Conservation (phyloP, 2,888 invertebrate genomes). For the Ochropleura leucogaster region DNA sequence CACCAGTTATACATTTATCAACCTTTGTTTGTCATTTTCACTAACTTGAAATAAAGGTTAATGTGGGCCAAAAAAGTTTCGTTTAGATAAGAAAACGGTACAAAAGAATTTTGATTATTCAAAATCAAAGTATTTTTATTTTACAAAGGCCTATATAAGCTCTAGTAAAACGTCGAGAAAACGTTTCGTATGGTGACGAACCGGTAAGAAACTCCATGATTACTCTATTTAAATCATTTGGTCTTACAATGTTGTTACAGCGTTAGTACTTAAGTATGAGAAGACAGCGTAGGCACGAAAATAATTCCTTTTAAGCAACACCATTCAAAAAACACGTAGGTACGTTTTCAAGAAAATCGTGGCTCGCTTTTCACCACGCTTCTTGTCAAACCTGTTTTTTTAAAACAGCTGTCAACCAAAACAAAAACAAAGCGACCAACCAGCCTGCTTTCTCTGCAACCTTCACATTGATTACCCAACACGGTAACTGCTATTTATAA, state of each 20-base stretch:
- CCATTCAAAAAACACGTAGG: background rate
- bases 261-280: too few relatives aligned
- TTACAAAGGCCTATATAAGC: too few relatives aligned
- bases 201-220: too few relatives aligned
- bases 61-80: background rate
- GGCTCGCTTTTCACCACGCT: background rate
- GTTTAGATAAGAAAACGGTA: background rate
- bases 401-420: constrained; percentile 19
- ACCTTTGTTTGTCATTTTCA: background rate
- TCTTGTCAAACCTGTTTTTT: background rate
- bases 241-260: too few relatives aligned
- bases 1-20: too few relatives aligned
- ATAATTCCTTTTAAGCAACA: background rate
- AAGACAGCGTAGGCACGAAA: too few relatives aligned
- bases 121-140: too few relatives aligned
- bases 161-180: too few relatives aligned
- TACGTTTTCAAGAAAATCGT: background rate
- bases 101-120: background rate
- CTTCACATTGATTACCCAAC: constrained; percentile 47
- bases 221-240: too few relatives aligned
- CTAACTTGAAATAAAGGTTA: background rate
- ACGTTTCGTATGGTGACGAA: too few relatives aligned
- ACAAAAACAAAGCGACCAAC: constrained; percentile 2
- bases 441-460: constrained; percentile 45
- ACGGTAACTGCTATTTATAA: constrained; percentile 28